These are phyloP conservation scores for Heliornis fulica DNA, from an alignment of 2,113 vertebrate species.

Conservation along the genomic window DNA sequence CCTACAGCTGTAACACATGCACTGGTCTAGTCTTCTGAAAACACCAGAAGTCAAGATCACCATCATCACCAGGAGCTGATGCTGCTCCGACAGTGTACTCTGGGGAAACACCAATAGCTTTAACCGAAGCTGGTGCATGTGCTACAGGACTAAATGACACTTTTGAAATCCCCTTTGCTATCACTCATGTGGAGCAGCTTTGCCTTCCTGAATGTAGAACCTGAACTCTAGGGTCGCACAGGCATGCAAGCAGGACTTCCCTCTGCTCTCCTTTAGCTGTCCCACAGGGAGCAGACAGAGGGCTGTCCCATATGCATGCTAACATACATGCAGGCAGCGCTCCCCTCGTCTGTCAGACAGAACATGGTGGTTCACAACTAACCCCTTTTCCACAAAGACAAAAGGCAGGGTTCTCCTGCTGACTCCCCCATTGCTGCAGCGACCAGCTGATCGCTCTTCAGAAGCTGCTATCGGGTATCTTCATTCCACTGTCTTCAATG, in stretches of 20 bases:
- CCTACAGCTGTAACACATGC: neutral
- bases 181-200: neutral
- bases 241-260: neutral
- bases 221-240: accelerated
- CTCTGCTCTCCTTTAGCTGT: neutral
- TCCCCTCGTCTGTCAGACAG: neutral
- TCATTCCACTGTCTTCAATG: neutral
- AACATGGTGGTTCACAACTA: neutral
- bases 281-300: accelerated
- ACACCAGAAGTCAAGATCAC: neutral
- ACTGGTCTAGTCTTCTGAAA: neutral
- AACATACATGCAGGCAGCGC: neutral
- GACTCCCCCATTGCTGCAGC: neutral
- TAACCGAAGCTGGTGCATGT: neutral
- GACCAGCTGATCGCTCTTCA: neutral
- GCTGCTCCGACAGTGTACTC: neutral
- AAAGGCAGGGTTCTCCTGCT: neutral
- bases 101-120: neutral
- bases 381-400: neutral
- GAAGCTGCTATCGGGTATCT: neutral
- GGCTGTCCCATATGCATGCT: neutral
- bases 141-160: neutral
- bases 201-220: neutral
- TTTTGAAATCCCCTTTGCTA: neutral
- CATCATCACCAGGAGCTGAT: neutral